phyloP scores from a whole-genome alignment of 1,140 invertebrate species.

The Leucophenga varia region DNA sequence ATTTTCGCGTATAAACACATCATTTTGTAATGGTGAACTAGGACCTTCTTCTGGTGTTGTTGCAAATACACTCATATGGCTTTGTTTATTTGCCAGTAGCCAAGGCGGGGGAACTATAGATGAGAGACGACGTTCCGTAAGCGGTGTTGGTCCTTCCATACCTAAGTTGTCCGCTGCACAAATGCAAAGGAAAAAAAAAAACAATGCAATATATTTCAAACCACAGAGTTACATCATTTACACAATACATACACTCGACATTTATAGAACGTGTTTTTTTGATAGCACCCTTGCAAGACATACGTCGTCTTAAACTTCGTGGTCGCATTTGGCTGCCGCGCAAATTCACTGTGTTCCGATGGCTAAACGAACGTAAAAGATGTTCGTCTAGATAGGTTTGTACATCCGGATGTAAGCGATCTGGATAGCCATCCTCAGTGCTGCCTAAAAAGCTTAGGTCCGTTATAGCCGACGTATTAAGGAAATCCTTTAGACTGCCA shows the following conservation, averaged over 20 bases:
- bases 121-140: constrained; percentile 64
- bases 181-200: no score
- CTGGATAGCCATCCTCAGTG: constrained; percentile 86
- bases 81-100: constrained; percentile 59
- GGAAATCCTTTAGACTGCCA: constrained; percentile 87
- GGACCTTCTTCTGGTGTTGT: constrained; percentile 49
- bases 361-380: constrained; percentile 75
- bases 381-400: constrained; percentile 86
- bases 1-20: constrained; percentile 43
- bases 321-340: constrained; percentile 59
- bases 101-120: constrained; percentile 61
- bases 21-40: constrained; percentile 22
- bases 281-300: constrained; percentile 84
- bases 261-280: constrained; percentile 86
- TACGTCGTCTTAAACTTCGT: constrained; percentile 66
- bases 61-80: constrained; percentile 43
- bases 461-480: constrained; percentile 94
- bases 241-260: constrained; percentile 71
- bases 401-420: constrained; percentile 80
- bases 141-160: constrained; percentile 64
- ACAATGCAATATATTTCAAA: constrained; percentile 1
- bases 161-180: constrained; percentile 71
- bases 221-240: constrained; percentile 7
- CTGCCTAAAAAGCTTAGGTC: constrained; percentile 93
- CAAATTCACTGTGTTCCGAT: constrained; percentile 68